Percentiles rank a stretch among this genome's conserved stretches.
Evolutionary conservation across 2,113 vertebrate species (phyloP).

Genomic region (Desmodus rotundus): DNA sequence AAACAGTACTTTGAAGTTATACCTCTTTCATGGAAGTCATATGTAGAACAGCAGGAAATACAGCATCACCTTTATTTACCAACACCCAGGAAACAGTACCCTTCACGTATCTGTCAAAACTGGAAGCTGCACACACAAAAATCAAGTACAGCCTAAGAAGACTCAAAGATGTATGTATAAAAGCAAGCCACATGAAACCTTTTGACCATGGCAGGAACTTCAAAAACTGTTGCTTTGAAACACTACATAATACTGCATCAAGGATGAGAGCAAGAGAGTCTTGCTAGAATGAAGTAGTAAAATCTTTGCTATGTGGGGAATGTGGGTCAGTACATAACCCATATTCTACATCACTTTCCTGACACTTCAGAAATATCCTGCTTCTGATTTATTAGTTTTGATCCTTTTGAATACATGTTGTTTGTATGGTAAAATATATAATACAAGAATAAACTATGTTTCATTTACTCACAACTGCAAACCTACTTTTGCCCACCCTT

Average conservation of each 20-base stretch:
- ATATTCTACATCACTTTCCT: neutral
- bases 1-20: constrained; percentile 5
- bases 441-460: too few species aligned
- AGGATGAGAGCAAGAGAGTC: neutral
- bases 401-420: neutral
- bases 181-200: neutral
- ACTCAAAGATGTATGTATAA: neutral
- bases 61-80: neutral
- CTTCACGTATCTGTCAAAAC: neutral
- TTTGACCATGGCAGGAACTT: neutral
- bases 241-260: neutral
- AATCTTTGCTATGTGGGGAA: neutral
- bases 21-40: neutral
- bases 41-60: neutral
- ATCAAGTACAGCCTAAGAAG: neutral
- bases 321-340: neutral
- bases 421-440: too few species aligned
- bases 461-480: too few species aligned
- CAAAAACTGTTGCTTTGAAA: constrained; percentile 19
- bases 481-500: too few species aligned
- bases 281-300: neutral
- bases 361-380: neutral
- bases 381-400: neutral
- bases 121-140: neutral
- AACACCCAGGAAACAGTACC: neutral